Conservation (phyloP, 2,113 vertebrate species). For the Heterotilapia buettikoferi region DNA sequence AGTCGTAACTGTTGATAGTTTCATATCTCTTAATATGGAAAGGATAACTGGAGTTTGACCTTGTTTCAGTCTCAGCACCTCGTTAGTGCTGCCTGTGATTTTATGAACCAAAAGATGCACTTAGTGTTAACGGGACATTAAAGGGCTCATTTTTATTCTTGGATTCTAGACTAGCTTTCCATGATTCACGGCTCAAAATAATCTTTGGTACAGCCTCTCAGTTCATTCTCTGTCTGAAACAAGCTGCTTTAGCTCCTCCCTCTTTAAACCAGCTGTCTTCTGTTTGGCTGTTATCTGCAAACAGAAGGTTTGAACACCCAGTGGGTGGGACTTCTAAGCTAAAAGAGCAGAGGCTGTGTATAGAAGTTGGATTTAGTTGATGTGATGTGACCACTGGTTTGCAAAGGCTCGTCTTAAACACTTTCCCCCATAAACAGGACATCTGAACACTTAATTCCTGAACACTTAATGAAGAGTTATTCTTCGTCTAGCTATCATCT, state of each 20-base stretch:
- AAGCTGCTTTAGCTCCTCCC: background rate
- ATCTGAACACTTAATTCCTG: background rate
- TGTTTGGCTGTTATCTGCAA: background rate
- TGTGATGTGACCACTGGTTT: background rate
- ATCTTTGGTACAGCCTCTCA: background rate
- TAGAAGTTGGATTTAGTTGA: background rate
- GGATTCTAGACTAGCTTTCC: background rate
- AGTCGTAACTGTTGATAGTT: background rate
- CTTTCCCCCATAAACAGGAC: background rate
- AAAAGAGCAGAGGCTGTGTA: background rate
- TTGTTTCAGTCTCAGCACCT: background rate
- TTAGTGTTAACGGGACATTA: rapidly evolving
- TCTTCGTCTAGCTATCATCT: background rate
- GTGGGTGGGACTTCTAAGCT: background rate
- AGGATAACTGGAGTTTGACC: background rate
- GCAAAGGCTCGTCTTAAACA: background rate
- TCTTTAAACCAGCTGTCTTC: background rate
- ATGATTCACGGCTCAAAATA: background rate
- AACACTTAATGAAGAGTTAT: background rate
- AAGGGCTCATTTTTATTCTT: background rate
- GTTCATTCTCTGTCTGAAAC: background rate
- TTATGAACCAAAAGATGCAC: background rate
- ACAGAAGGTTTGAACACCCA: background rate
- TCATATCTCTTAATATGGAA: background rate
- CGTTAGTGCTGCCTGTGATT: background rate